These are phyloP conservation scores for Scotopteryx bipunctaria DNA, from an alignment of 2,888 invertebrate species.

Conservation along the genomic window DNA sequence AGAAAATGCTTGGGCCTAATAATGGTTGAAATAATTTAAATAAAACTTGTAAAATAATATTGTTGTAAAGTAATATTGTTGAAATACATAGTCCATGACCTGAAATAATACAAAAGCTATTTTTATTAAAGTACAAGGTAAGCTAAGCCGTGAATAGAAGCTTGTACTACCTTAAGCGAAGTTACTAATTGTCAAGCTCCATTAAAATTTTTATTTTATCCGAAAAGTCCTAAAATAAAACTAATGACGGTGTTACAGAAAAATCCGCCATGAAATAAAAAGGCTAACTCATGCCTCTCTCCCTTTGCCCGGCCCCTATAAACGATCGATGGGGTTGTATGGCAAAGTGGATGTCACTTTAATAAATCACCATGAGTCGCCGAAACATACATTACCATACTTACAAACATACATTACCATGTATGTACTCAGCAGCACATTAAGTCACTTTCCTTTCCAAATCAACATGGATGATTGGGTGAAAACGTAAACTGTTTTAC, in stretches of 20 bases:
- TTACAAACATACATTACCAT: slow-evolving; percentile 5
- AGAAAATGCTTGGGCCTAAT: too few relatives aligned
- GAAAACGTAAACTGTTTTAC: too few relatives aligned
- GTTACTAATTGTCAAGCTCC: neutral
- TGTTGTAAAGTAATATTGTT: too few relatives aligned
- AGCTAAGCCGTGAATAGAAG: too few relatives aligned
- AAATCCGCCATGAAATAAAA: slow-evolving; percentile 8
- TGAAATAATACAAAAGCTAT: too few relatives aligned
- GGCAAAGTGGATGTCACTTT: slow-evolving; percentile 26
- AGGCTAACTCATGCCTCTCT: slow-evolving; percentile 7
- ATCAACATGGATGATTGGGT: too few relatives aligned
- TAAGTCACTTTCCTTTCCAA: too few relatives aligned
- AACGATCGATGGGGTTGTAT: slow-evolving; percentile 23
- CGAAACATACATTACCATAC: slow-evolving; percentile 6
- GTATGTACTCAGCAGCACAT: neutral
- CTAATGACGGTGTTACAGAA: neutral
- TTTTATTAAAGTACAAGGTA: too few relatives aligned
- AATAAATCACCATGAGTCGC: slow-evolving; percentile 25
- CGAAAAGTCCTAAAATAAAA: neutral
- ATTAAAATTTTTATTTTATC: neutral
- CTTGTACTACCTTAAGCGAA: too few relatives aligned
- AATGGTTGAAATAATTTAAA: too few relatives aligned
- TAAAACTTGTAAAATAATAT: too few relatives aligned
- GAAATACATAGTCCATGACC: too few relatives aligned
- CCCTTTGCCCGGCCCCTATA: slow-evolving; percentile 10